Base-by-base conservation (phyloP, 2,888 invertebrate genomes). In the Aspidapion aeneum region DNA sequence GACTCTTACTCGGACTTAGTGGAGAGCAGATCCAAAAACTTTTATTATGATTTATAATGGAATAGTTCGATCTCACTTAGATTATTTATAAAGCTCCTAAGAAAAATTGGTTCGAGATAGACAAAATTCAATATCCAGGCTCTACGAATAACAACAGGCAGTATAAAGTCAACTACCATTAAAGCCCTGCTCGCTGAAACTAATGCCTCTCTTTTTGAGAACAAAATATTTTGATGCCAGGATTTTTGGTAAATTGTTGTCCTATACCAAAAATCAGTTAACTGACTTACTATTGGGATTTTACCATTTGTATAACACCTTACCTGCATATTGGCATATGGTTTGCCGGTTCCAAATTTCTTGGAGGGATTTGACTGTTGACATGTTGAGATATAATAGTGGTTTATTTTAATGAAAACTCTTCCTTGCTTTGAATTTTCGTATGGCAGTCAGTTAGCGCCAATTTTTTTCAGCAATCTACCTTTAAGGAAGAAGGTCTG, bases 1-100 rank as follows among this genome's bases (percentile, higher is more conserved):
- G 56, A 18, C 49, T 1, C 55, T 67, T 9, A 54, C 55, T 5
- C 58, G 65, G 55, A 60, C 55, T 1, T 65, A 60, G 63, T 61
- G 67, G 63, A 63, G 63, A 12, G 62, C 61, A 5, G 61, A 66
- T 50, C 66, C 61, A 2, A 55, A 54, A 58, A 57, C 62, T 16
- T 16, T 63, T 12, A 18, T 55, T 17, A 58, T 54, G 18, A 55
- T 55, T 5, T 67, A 60, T 49, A 60, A 64, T 16, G 64, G 61
- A 1, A 3, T 64, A 18, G 55, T 66, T 2, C 62, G 57, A 57
- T 55, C 63, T 0, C 68, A 66, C 18, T 58, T 68, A 19, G 66
- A 66, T 1, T 64, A 52, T 61, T 0, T 21, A 21, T 18, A 58
- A 57, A 20, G 54, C 57, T 9, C 22, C 50, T 7, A 35, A 60